Conservation (phyloP, 2,888 invertebrate genomes). For the Drosophila austrosaltans region DNA sequence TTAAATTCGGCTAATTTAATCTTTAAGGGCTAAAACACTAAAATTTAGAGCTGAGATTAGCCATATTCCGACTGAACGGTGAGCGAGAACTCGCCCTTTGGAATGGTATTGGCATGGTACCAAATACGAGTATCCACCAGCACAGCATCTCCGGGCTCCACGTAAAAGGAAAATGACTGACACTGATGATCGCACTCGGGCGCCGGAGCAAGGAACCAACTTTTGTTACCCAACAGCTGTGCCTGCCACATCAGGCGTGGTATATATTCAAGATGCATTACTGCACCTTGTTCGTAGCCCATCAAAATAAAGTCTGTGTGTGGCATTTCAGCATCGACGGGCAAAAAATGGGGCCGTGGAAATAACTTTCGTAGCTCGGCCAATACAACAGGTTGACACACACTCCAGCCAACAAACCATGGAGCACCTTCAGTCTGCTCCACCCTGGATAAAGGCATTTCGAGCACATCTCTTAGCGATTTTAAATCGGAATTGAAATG, state of each 20-base stretch:
- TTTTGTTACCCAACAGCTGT: slow-evolving; percentile 93
- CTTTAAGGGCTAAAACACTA: background rate
- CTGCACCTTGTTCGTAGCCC: slow-evolving; percentile 95
- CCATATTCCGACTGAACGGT: slow-evolving; percentile 97
- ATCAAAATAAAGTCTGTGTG: slow-evolving; percentile 95
- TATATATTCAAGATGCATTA: slow-evolving; percentile 96
- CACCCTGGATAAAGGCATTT: slow-evolving; percentile 88
- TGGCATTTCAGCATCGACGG: slow-evolving; percentile 94
- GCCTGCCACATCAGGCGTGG: slow-evolving; percentile 97
- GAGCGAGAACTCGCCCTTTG: slow-evolving; percentile 91
- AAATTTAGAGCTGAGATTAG: slow-evolving; percentile 77
- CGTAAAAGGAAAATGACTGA: slow-evolving; percentile 89
- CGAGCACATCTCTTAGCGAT: slow-evolving; percentile 90
- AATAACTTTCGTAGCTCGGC: slow-evolving; percentile 90
- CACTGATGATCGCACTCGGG: slow-evolving; percentile 94
- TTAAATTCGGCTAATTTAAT: background rate
- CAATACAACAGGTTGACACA: slow-evolving; percentile 92
- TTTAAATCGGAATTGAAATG: slow-evolving; percentile 93
- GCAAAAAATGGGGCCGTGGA: slow-evolving; percentile 92
- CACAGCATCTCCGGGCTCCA: slow-evolving; percentile 94
- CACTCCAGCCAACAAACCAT: slow-evolving; percentile 97
- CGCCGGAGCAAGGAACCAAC: slow-evolving; percentile 92
- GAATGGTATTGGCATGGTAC: slow-evolving; percentile 94
- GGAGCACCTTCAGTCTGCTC: slow-evolving; percentile 86
- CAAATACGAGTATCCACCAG: slow-evolving; percentile 94